Evolutionary conservation across 2,888 invertebrate genomes (phyloP).

Genomic region (Lissocephala sabroskyi): DNA sequence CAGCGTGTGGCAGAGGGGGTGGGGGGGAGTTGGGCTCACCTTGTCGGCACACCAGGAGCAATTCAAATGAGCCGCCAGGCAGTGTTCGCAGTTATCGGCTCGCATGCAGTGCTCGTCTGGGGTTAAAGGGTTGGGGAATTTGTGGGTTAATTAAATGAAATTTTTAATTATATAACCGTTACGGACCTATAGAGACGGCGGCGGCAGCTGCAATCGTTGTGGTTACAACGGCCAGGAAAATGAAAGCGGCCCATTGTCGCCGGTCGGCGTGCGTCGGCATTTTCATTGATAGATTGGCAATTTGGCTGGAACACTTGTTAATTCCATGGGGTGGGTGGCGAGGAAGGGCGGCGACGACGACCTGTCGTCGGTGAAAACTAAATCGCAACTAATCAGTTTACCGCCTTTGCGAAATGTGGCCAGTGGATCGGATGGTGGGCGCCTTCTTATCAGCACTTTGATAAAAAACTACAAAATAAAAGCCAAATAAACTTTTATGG

Average conservation of each 20-base stretch:
- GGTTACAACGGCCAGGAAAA: too few species aligned
- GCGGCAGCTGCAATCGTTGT: slow-evolving; percentile 29
- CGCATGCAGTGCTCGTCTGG: slow-evolving; percentile 60
- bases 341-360: too few species aligned
- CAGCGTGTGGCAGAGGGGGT: too few species aligned
- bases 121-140: too few species aligned
- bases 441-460: slow-evolving; percentile 35
- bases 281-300: too few species aligned
- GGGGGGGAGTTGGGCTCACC: slow-evolving; percentile 34
- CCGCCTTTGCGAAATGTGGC: slow-evolving; percentile 4
- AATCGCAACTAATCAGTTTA: slow-evolving; percentile 43
- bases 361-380: slow-evolving; percentile 31
- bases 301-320: too few species aligned
- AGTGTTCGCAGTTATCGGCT: slow-evolving; percentile 65
- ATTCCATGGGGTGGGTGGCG: too few species aligned
- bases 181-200: neutral
- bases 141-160: too few species aligned
- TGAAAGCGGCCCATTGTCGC: too few species aligned
- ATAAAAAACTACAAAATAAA: slow-evolving; percentile 19
- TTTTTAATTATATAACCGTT: slow-evolving; percentile 22
- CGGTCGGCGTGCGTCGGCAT: too few species aligned
- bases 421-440: slow-evolving; percentile 17
- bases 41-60: slow-evolving; percentile 72
- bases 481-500: too few species aligned
- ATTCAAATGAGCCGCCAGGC: slow-evolving; percentile 51